Conservation (phyloP, 2,113 vertebrate genomes). For the Ranitomeya imitator region DNA sequence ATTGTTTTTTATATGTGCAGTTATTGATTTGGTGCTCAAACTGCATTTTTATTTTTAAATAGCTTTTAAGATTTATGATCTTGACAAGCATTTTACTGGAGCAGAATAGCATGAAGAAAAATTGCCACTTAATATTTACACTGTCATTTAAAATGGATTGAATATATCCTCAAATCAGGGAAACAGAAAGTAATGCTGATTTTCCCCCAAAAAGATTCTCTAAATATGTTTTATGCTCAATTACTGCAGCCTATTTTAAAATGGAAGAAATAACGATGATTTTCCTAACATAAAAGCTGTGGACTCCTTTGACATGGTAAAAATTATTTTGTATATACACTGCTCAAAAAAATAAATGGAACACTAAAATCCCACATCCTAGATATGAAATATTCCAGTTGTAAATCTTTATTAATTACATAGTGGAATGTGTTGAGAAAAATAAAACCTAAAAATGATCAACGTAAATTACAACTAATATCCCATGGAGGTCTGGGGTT, state of each 20-base stretch:
- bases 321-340: too few species aligned
- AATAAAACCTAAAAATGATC: too few species aligned
- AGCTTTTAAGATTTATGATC: slow-evolving; percentile 56
- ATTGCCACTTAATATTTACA: slow-evolving; percentile 48
- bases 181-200: not conserved
- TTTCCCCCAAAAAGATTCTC: not conserved
- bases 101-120: slow-evolving; percentile 49
- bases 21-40: slow-evolving; percentile 45
- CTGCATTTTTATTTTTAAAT: slow-evolving; percentile 53
- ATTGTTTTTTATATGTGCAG: slow-evolving; percentile 39
- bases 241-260: not conserved
- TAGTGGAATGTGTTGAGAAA: too few species aligned
- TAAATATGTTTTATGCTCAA: not conserved
- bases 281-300: not conserved
- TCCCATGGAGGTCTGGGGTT: too few species aligned
- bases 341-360: too few species aligned
- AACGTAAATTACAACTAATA: too few species aligned
- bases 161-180: slow-evolving; percentile 24
- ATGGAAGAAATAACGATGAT: not conserved
- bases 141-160: slow-evolving; percentile 48
- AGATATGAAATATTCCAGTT: too few species aligned
- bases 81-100: slow-evolving; percentile 49
- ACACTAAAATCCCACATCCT: too few species aligned
- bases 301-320: too few species aligned
- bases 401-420: too few species aligned